A percentile compares a stretch with the other conserved stretches of the same genome.
Evolutionary conservation across 2,888 invertebrate species (phyloP).

Genomic region (Nomada goodeniana): DNA sequence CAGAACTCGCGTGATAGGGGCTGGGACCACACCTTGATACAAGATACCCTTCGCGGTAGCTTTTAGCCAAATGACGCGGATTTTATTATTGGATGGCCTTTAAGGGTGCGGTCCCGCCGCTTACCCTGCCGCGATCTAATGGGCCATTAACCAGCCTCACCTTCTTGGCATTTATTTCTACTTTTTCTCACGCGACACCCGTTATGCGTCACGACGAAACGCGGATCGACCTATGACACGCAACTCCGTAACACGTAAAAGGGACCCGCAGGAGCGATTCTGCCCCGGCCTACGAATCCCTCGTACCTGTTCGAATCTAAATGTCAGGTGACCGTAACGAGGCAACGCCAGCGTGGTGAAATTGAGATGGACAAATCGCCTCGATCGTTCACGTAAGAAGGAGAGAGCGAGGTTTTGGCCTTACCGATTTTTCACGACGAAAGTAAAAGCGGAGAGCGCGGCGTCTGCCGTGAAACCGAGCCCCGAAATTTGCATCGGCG

Average conservation of each 20-base stretch:
- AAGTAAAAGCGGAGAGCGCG: background rate
- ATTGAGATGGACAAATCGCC: background rate
- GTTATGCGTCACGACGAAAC: slow-evolving; percentile 45
- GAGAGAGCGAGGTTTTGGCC: background rate
- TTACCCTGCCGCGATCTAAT: slow-evolving; percentile 70
- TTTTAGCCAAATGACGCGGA: slow-evolving; percentile 83
- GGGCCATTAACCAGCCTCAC: slow-evolving; percentile 75
- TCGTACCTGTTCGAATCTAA: background rate
- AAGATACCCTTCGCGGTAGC: slow-evolving; percentile 77
- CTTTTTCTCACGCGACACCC: slow-evolving; percentile 47
- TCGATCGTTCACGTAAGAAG: background rate
- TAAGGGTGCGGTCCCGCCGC: slow-evolving; percentile 75
- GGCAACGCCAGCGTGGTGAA: background rate
- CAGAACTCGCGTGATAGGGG: slow-evolving; percentile 79
- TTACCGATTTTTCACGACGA: background rate
- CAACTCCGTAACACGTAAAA: slow-evolving; percentile 30
- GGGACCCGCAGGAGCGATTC: background rate
- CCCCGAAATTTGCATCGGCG: background rate
- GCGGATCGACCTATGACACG: slow-evolving; percentile 52
- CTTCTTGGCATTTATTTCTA: slow-evolving; percentile 39
- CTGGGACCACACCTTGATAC: slow-evolving; percentile 80
- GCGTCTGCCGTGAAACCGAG: background rate
- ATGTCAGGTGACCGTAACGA: background rate
- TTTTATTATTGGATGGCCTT: slow-evolving; percentile 81
- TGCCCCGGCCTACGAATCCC: background rate